A percentile compares a stretch with the other conserved stretches of the same genome.
Evolutionary conservation across 2,888 invertebrate species (phyloP).

Genomic region (Amaurobius ferox): DNA sequence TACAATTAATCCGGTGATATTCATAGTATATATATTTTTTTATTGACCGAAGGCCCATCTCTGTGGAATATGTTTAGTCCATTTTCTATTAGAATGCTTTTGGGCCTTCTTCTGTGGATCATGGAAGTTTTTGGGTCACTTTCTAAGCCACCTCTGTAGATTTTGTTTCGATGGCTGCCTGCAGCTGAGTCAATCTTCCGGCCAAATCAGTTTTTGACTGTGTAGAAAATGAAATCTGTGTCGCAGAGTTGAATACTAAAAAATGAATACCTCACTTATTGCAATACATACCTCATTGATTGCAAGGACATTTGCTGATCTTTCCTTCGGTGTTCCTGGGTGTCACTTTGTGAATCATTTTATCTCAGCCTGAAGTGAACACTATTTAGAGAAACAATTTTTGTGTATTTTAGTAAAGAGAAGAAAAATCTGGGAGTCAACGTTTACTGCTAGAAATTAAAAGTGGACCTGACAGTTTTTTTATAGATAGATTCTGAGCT

Average conservation of each 20-base stretch:
- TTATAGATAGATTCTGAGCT: constrained; percentile 53
- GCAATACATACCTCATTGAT: constrained; percentile 63
- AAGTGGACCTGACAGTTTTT: constrained; percentile 31
- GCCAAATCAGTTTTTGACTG: constrained; percentile 61
- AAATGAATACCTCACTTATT: constrained; percentile 67
- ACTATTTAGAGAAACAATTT: constrained; percentile 39
- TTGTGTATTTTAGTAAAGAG: constrained; percentile 41
- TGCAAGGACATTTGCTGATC: constrained; percentile 55
- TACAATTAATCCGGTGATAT: too few species aligned
- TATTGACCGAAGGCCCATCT: background rate
- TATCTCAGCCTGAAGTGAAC: constrained; percentile 41
- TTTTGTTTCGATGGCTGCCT: constrained; percentile 35
- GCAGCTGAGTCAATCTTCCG: constrained; percentile 67
- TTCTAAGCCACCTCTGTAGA: constrained; percentile 20
- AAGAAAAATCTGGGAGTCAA: background rate
- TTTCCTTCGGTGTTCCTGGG: constrained; percentile 55
- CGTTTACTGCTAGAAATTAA: constrained; percentile 17
- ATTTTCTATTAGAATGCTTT: background rate
- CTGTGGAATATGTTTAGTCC: background rate
- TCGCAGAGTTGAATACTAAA: constrained; percentile 34
- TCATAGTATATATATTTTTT: too few species aligned
- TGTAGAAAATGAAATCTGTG: constrained; percentile 33
- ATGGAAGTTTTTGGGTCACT: background rate
- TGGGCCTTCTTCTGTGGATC: background rate
- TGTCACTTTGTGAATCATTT: constrained; percentile 27